A percentile compares a stretch with the other conserved stretches of the same genome.
Conservation (phyloP, 2,113 vertebrate species). For the Gasterosteus nipponicus region DNA sequence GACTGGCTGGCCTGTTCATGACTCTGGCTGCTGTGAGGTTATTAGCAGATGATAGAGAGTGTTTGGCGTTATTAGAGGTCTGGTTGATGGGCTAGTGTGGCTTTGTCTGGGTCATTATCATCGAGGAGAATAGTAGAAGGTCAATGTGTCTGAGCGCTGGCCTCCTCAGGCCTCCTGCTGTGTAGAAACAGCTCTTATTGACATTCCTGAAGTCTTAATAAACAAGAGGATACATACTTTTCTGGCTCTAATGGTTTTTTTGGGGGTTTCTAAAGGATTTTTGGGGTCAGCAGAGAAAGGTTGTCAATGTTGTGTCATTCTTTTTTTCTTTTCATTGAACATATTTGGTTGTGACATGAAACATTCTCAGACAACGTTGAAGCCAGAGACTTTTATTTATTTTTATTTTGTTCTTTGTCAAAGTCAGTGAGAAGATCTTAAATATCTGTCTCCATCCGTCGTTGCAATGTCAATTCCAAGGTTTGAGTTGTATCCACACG, state of each 20-base stretch:
- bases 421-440: slow-evolving; percentile 13
- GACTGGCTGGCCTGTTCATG: slow-evolving; percentile 58
- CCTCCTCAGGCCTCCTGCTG: slow-evolving; percentile 64
- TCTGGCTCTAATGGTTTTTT: slow-evolving; percentile 65
- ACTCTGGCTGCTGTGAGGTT: slow-evolving; percentile 67
- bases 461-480: slow-evolving; percentile 48
- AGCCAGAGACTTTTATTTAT: slow-evolving; percentile 14
- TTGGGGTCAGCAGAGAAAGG: slow-evolving; percentile 41
- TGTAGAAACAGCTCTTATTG: slow-evolving; percentile 75
- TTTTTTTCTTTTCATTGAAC: slow-evolving; percentile 10
- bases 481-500: slow-evolving; percentile 36
- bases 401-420: slow-evolving; percentile 35
- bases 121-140: slow-evolving; percentile 73
- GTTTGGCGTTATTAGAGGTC: slow-evolving; percentile 76
- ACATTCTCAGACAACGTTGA: slow-evolving; percentile 29
- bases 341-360: slow-evolving; percentile 41
- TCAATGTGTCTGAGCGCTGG: slow-evolving; percentile 68
- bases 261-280: slow-evolving; percentile 44
- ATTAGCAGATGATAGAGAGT: slow-evolving; percentile 74
- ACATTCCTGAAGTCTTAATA: slow-evolving; percentile 79
- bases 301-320: slow-evolving; percentile 15
- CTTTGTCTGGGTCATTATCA: slow-evolving; percentile 77
- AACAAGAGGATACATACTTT: slow-evolving; percentile 77
- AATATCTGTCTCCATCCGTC: slow-evolving; percentile 40
- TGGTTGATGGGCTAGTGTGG: slow-evolving; percentile 71